Base-by-base conservation (phyloP, 2,113 vertebrate genomes). In the Dipodomys merriami region DNA sequence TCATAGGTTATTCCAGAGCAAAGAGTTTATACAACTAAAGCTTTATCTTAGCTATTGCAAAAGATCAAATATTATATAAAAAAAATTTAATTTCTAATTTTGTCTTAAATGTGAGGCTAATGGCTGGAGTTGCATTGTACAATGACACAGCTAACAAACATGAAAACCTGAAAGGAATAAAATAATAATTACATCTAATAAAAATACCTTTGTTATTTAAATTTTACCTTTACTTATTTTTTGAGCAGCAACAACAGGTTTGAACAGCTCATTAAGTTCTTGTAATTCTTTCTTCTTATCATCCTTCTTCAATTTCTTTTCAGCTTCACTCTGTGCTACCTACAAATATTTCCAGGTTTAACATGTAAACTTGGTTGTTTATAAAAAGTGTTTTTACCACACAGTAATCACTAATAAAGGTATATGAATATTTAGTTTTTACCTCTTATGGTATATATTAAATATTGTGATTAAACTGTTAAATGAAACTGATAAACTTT, bases 261-360 rank as follows among this genome's bases (percentile, higher is more conserved):
- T 99, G 96, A 99, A 99, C 27, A 99, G 98, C 84, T 99, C 99
- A 82, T 99, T 99, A 94, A 99, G 96, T 95, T 99, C 99, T 5
- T 99, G 98, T 12, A 99, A 90, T 91, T 99, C 99, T 95, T 99
- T 99, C 97, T 99, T 99, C 98, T 99, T 99, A 91, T 98, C 98
- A 94, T 99, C 99, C 15, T 96, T 97, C 97, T 99, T 99, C 95
- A 99, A 98, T 81, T 91, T 98, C 97, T 99, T 98, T 83, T 99
- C 99, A 0, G 98, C 98, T 90, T 98, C 98, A 87, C 98, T 98
- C 6, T 98, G 98, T 97, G 98, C 98, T 82, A 97, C 94, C 98
- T 99, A 83, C n/a, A 95, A 57, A 97, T 4, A 93, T 93, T 35
- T 65, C 92, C 96, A 96, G 73, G 84, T 91, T 94, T 65, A 35